Evolutionary conservation across 2,888 invertebrate genomes (phyloP), one percentile per base, ranked within the genome.

Genomic region (Cheilosia variabilis): DNA sequence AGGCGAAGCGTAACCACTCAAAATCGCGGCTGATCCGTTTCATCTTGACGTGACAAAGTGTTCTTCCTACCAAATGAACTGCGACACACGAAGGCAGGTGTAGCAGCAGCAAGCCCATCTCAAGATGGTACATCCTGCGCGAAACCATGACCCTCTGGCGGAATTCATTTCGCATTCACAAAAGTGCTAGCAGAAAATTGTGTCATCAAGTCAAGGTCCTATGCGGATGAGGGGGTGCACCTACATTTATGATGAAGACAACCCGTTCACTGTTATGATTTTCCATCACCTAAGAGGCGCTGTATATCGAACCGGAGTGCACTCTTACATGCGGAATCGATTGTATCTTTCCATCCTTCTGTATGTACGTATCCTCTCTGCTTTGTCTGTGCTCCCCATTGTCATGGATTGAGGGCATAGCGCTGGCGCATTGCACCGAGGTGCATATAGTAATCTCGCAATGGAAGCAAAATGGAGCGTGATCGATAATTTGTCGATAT

Each of bases 131-230:
- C 58, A 53, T 75, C 55, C 75, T 75, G 24, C 13, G 50, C 50
- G 43, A 31, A 55, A 24, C 65, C 52, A 57, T 76, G 41, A 58
- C 63, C 63, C 37, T 6, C 19, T 19, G 41, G 41, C 24, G 45
- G 58, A 52, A 43, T 43, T 31, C n/a, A 27, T 58, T 55, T 72
- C 72, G 43, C 27, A 60, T 71, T 53, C 71, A 19, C 19, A 37
- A 27, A 27, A 47, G 58, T 43, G 45, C 41, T 65, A 10, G 34
- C 22, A n/a, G 7, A 41, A 34, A 81, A 81, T 66, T 77, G 68
- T 83, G 73, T 66, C 82, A 77, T 75, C 34, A 81, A 76, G 79
- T 80, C 80, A 80, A 80, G 80, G 76, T 76, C 58, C 45, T 72
- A 34, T 6, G 22, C 22, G 43, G 50, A 2, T n/a, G 43, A n/a